Conservation (phyloP, 2,888 invertebrate genomes). For the Drymonia ruficornis region DNA sequence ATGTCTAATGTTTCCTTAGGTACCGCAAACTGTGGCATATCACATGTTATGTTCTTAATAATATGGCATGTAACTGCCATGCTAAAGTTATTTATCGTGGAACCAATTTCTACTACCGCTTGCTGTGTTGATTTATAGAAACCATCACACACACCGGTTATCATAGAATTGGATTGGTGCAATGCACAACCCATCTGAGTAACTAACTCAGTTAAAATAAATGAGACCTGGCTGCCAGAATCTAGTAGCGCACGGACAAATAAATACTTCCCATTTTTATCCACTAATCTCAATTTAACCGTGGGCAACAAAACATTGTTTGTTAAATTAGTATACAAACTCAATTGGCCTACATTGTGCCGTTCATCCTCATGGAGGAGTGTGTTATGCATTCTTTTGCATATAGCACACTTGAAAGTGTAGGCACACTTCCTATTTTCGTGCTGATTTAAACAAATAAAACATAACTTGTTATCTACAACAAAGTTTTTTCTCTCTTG, state of each 20-base stretch:
- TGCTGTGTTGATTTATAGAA: neutral
- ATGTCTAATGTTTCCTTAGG: constrained; percentile 1
- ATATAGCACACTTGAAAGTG: neutral
- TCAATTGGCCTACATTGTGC: neutral
- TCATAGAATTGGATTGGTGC: neutral
- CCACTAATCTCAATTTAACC: neutral
- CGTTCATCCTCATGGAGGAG: neutral
- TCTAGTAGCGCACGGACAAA: neutral
- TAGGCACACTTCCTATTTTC: neutral
- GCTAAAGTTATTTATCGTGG: neutral
- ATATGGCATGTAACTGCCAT: constrained; percentile 2
- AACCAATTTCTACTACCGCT: neutral
- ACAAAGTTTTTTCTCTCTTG: neutral
- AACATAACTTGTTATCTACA: neutral
- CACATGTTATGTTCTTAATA: constrained; percentile 8
- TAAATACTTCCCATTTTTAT: neutral
- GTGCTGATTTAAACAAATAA: neutral
- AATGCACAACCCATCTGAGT: neutral
- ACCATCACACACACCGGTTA: constrained; percentile 1
- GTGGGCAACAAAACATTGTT: constrained; percentile 3
- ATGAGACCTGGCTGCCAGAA: constrained; percentile 3
- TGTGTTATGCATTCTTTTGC: neutral
- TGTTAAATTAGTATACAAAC: neutral
- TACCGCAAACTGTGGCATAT: constrained; percentile 13
- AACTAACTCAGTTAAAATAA: neutral